phyloP scores from a whole-genome alignment of 2,113 vertebrate genomes.

The Callithrix jacchus region DNA sequence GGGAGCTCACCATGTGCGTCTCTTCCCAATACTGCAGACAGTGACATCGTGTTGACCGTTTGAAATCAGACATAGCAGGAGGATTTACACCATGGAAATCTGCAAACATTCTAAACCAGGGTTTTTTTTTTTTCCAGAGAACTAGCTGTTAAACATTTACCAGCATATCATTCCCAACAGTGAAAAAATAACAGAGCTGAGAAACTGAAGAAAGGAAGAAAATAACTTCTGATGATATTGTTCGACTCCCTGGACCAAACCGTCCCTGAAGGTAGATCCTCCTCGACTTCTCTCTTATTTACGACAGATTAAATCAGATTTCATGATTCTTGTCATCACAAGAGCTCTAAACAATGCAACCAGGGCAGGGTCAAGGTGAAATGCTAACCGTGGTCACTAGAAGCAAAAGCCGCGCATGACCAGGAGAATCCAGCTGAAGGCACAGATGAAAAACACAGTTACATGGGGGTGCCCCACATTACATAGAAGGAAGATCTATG shows the following conservation, averaged over 20 bases:
- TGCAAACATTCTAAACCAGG: not conserved
- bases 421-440: not conserved
- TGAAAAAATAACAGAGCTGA: not conserved
- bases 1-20: rapidly evolving
- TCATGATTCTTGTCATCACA: not conserved
- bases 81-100: not conserved
- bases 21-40: not conserved
- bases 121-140: not conserved
- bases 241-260: not conserved
- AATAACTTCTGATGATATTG: not conserved
- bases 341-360: not conserved
- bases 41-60: not conserved
- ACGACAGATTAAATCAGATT: not conserved
- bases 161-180: not conserved
- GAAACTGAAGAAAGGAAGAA: not conserved
- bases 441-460: not conserved
- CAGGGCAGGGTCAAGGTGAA: not conserved
- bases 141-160: not conserved
- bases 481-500: not conserved
- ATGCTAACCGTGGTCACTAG: not conserved
- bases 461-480: not conserved
- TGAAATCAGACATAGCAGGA: not conserved
- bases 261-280: not conserved
- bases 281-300: not conserved
- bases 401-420: not conserved